Evolutionary conservation across 2,797 vertebrate species (phyloP), one percentile per base, ranked within the genome.

Genomic region (Platyrinchus mystaceus): DNA sequence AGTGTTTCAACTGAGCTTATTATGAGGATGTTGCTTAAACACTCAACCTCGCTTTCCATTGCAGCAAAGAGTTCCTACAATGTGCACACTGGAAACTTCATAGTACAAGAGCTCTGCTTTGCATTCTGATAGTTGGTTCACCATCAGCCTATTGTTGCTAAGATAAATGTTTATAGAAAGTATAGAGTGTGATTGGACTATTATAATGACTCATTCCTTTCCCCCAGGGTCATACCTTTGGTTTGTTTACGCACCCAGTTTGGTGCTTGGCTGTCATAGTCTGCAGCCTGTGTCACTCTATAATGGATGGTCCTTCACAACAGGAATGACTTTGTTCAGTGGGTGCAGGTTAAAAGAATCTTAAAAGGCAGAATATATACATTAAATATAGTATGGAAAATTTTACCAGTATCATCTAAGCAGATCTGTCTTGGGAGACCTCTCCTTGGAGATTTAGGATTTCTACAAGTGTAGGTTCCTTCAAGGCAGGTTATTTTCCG

Each of bases 1-100:
- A 93, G 69, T 50, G 80, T 92, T 93, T 82, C 56, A 74, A 41
- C 84, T 37, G 69, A 87, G 80, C 90, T 93, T 84, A 79, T 95
- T 95, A 90, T 11, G 32, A 62, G 60, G 36, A 68, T 9, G 10
- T 84, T 90, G 32, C 10, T 94, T 93, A 87, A 96, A 89, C 46
- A 30, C 37, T 60, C 70, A 80, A 49, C 73, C 62, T 88, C 1
- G 3, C 58, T 85, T 90, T 92, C 71, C 4, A 2, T 58, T 1
- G 5, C 4, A 6, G 74, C 75, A 59, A 69, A 87, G 10, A 90
- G 60, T n/a, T 70, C 60, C 82, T 80, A 5, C 67, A 36, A 7
- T 0, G 1, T 24, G 26, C 32, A 9, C 11, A 2, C 32, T 70
- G 46, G 43, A 69, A 92, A 64, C 36, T 28, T 74, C 24, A 3